Evolutionary conservation across 2,797 vertebrate species (phyloP), one percentile per base, ranked within the genome.

Genomic region (Pagetopsis macropterus): DNA sequence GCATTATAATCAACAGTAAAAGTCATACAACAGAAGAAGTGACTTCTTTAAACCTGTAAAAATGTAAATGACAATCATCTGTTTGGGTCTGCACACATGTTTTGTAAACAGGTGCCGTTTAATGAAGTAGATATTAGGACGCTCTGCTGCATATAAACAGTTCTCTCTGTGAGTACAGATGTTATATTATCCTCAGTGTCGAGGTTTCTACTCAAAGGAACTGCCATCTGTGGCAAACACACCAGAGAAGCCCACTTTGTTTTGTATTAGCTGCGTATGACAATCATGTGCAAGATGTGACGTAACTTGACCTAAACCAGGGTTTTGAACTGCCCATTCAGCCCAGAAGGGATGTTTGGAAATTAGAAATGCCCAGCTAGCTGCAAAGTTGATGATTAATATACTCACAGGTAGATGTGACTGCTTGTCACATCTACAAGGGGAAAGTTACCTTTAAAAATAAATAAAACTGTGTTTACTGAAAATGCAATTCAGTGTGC

Each of bases 1-100:
- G 41, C 37, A 5, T 71, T 70, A 17, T 41, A 40, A 58, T 60
- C 23, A 10, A 62, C 50, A 46, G 62, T 63, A 64, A 75, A 50
- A 80, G 66, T 76, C 23, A n/a, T 61, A 21, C 17, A 40, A 27
- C 52, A 67, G 54, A 52, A 65, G 17, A 43, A 1, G 5, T 14
- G 17, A 33, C 9, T 21, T 12, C 15, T 57, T 16, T 50, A 33
- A 3, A 33, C 21, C 8, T 15, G 5, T 57, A 50, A 31, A 23
- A 16, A 49, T 63, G 57, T 5, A 23, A 43, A 19, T 5, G n/a
- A 58, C 55, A 17, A 0, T 2, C 1, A 33, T 57, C 23, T 65
- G 43, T 15, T 3, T 15, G 14, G 45, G 48, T 64, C 4, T 5
- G 9, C 3, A 1, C 1, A 0, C n/a, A 37, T 78, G 72, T 76